Conservation (phyloP, 1,140 invertebrate species). For the Pectinophora gossypiella region DNA sequence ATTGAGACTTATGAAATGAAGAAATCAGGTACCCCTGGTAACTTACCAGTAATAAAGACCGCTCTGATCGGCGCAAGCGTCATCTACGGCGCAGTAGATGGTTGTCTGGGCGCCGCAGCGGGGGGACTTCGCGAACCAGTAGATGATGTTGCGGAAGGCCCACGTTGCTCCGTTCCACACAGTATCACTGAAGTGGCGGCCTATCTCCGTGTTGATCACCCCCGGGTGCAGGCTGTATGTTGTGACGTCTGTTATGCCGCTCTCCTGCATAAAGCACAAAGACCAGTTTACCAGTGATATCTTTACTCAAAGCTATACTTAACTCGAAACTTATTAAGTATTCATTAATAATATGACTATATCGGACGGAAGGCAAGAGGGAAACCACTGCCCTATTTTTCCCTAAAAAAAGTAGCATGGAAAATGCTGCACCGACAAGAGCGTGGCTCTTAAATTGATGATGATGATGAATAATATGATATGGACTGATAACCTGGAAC, state of each 20-base stretch:
- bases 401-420: too few species aligned
- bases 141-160: constrained; percentile 30
- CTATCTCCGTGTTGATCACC: constrained; percentile 82
- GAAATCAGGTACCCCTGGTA: background rate
- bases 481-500: too few species aligned
- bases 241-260: constrained; percentile 71
- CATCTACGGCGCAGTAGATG: constrained; percentile 84
- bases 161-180: constrained; percentile 48
- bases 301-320: too few species aligned
- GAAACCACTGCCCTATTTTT: too few species aligned
- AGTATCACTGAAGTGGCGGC: constrained; percentile 78
- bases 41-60: constrained; percentile 78
- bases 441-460: too few species aligned
- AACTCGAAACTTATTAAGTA: too few species aligned
- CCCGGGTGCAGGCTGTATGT: constrained; percentile 84
- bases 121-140: constrained; percentile 75
- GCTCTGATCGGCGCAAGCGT: constrained; percentile 76
- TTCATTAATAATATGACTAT: too few species aligned
- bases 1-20: background rate
- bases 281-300: too few species aligned
- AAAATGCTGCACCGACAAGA: too few species aligned
- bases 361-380: too few species aligned
- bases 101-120: constrained; percentile 86
- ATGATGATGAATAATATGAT: too few species aligned
- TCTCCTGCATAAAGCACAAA: too few species aligned